These are phyloP conservation scores for Malthinus flaveolus DNA, from an alignment of 2,888 invertebrate species.

Conservation along the genomic window DNA sequence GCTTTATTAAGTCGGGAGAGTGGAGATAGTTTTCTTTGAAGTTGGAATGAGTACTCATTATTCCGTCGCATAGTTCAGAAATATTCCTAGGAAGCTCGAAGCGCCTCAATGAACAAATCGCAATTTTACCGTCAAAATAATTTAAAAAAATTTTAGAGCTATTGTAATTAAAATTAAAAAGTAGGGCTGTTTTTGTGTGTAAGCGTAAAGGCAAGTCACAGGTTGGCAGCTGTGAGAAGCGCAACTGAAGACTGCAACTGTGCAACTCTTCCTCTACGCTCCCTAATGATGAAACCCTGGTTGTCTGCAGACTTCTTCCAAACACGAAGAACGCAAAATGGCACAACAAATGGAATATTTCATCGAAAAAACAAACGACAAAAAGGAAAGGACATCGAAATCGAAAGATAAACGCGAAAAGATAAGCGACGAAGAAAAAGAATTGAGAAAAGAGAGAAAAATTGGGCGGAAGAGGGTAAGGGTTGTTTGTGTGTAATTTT, in stretches of 20 bases:
- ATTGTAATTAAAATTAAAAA: conserved; percentile 3
- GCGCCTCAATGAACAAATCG: no score
- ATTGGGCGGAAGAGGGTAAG: conserved; percentile 77
- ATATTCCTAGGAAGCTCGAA: no score
- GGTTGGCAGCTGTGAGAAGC: conserved; percentile 36
- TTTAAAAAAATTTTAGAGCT: not conserved
- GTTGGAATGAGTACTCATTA: no score
- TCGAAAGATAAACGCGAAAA: conserved; percentile 64
- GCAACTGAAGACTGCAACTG: conserved; percentile 40
- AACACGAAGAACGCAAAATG: conserved; percentile 54
- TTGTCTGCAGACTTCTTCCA: conserved; percentile 55
- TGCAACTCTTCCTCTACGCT: conserved; percentile 36
- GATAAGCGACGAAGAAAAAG: conserved; percentile 78
- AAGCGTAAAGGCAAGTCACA: conserved; percentile 34
- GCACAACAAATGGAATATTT: conserved; percentile 47
- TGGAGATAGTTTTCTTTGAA: no score
- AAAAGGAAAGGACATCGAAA: conserved; percentile 59
- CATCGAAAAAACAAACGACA: conserved; percentile 51
- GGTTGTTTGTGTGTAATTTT: not conserved
- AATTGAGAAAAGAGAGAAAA: conserved; percentile 79
- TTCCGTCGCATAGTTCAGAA: no score
- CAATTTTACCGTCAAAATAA: no score
- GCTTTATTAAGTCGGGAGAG: no score
- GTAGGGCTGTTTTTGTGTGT: conserved; percentile 18
- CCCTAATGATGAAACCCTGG: conserved; percentile 46